Percentiles rank a stretch among this genome's conserved stretches.
phyloP scores from a whole-genome alignment of 37 sponge, comb jelly and placozoan genomes.

The Geodia barretti region DNA sequence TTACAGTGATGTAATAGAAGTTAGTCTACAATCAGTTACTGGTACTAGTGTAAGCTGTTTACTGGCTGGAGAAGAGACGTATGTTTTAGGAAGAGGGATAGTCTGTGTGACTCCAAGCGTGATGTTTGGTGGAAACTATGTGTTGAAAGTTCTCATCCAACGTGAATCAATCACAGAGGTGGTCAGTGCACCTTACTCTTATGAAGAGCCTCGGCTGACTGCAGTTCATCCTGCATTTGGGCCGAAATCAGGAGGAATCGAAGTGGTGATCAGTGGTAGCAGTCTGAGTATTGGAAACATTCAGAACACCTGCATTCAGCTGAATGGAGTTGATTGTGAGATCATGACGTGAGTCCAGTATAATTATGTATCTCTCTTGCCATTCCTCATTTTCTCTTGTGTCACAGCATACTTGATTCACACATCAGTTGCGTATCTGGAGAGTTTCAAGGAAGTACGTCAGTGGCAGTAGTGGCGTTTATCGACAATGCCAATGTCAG shows the following conservation, averaged over 20 bases:
- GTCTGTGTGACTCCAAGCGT: constrained; percentile 26
- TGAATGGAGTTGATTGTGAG: not conserved
- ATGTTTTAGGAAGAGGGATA: constrained; percentile 18
- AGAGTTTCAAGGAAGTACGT: not conserved
- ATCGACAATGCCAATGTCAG: constrained; percentile 14
- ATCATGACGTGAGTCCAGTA: constrained; percentile 1
- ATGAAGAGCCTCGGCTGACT: constrained; percentile 26
- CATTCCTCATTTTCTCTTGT: not conserved
- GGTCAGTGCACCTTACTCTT: not conserved
- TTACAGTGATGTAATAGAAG: constrained; percentile 7
- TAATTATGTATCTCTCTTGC: not conserved
- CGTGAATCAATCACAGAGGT: not conserved
- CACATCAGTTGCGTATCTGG: not conserved
- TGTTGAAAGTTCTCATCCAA: not conserved
- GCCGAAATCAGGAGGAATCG: constrained; percentile 75
- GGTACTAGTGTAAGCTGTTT: constrained; percentile 31
- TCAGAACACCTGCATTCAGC: constrained; percentile 25
- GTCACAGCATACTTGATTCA: not conserved
- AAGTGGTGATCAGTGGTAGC: constrained; percentile 53
- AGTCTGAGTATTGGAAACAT: constrained; percentile 65
- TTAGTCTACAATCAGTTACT: constrained; percentile 10
- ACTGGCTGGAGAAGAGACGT: constrained; percentile 10
- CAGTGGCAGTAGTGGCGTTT: constrained; percentile 4
- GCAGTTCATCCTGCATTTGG: constrained; percentile 67
- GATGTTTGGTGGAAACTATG: not conserved